Evolutionary conservation across 92 coral and sea anemone genomes (phyloP).

Genomic region (Paramuricea clavata): DNA sequence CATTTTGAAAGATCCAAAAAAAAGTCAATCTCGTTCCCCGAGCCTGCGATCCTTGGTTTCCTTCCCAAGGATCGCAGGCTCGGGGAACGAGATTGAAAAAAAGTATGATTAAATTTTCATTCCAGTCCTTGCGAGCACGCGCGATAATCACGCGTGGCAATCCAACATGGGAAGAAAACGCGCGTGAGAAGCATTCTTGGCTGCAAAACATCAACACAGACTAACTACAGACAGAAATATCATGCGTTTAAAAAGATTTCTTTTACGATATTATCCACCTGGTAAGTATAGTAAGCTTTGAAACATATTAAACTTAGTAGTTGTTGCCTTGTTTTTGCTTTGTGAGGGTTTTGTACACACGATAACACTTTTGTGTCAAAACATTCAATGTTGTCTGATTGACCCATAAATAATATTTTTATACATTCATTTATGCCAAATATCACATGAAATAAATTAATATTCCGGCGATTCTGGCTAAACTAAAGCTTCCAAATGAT

Average conservation of each 20-base stretch:
- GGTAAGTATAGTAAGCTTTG: constrained; percentile 71
- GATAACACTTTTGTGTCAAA: not conserved
- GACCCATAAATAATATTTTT: not conserved
- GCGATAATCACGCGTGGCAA: constrained; percentile 10
- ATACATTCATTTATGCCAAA: too few relatives aligned
- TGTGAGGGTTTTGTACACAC: not conserved
- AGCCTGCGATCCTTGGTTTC: too few relatives aligned
- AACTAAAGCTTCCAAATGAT: too few relatives aligned
- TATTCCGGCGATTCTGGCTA: too few relatives aligned
- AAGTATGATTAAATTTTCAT: too few relatives aligned
- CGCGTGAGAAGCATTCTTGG: not conserved
- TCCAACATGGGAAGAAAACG: not conserved
- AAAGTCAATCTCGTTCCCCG: too few relatives aligned
- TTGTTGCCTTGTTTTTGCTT: not conserved
- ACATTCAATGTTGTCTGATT: constrained; percentile 8
- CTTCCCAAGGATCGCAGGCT: too few relatives aligned
- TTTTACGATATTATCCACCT: constrained; percentile 97
- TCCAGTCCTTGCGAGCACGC: not conserved
- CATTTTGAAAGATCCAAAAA: too few relatives aligned
- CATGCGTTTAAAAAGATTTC: constrained; percentile 90
- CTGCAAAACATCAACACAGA: not conserved
- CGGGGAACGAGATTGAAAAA: too few relatives aligned
- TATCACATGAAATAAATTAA: too few relatives aligned
- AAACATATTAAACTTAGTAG: not conserved
- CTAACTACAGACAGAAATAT: constrained; percentile 12